Conservation (phyloP, 1,140 invertebrate species). For the Papilio dardanus region DNA sequence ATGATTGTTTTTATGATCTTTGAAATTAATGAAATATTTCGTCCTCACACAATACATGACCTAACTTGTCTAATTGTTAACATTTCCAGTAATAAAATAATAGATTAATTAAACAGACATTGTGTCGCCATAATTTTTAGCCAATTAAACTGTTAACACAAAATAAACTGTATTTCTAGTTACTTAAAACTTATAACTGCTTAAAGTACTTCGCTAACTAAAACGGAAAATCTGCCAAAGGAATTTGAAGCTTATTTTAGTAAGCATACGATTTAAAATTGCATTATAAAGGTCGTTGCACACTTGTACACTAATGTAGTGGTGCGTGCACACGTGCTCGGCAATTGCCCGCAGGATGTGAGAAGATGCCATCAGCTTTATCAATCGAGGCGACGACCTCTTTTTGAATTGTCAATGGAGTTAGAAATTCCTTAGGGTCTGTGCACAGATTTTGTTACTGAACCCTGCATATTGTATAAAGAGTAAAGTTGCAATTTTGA, state of each 20-base stretch:
- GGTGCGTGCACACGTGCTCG: conserved; percentile 38
- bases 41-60: neutral
- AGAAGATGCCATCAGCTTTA: conserved; percentile 50
- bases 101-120: conserved; percentile 37
- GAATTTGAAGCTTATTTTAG: neutral
- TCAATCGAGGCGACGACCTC: conserved; percentile 66
- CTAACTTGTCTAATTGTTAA: conserved; percentile 23
- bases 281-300: conserved; percentile 3
- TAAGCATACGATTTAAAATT: neutral
- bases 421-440: conserved; percentile 18
- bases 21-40: neutral
- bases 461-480: neutral
- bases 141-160: neutral
- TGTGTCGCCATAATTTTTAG: neutral
- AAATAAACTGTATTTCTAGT: neutral
- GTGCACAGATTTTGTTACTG: neutral
- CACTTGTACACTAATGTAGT: conserved; percentile 8
- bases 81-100: neutral
- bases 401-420: conserved; percentile 53
- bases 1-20: no score
- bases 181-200: neutral
- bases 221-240: neutral
- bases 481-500: neutral
- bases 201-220: neutral
- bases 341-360: conserved; percentile 65